Percentiles rank a stretch among this genome's conserved stretches.
Conservation (phyloP, 1,140 invertebrate genomes). For the Megalonaias nervosa region DNA sequence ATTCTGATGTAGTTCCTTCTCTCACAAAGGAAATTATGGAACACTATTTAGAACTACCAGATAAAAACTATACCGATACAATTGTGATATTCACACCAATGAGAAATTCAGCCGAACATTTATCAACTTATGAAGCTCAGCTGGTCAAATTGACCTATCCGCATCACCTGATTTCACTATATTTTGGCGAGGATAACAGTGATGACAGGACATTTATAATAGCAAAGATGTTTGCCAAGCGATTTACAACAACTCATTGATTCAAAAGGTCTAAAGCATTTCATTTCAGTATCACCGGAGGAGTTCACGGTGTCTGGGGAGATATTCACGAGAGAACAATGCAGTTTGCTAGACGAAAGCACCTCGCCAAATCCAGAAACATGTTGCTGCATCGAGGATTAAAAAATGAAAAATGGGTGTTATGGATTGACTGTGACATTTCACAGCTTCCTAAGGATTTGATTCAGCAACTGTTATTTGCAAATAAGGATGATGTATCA, state of each 20-base stretch:
- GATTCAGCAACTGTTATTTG: conserved; percentile 60
- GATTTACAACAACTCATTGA: conserved; percentile 43
- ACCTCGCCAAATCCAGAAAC: conserved; percentile 62
- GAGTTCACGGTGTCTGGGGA: conserved; percentile 45
- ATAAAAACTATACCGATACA: conserved; percentile 30
- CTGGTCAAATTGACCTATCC: conserved; percentile 60
- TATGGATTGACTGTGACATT: conserved; percentile 67
- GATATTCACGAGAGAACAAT: conserved; percentile 41
- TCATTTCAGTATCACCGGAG: conserved; percentile 50
- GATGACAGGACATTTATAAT: conserved; percentile 51
- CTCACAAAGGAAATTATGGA: conserved; percentile 40
- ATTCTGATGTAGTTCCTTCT: conserved; percentile 44
- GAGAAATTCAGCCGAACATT: conserved; percentile 50
- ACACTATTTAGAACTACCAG: conserved; percentile 36
- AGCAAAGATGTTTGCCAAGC: conserved; percentile 39
- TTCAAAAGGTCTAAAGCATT: conserved; percentile 45
- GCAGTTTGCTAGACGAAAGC: conserved; percentile 53
- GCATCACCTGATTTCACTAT: conserved; percentile 57
- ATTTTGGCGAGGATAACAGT: conserved; percentile 66
- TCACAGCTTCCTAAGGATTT: conserved; percentile 53
- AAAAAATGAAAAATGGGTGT: conserved; percentile 53
- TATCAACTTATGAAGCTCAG: conserved; percentile 45
- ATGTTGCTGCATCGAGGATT: conserved; percentile 47
- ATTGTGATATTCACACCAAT: conserved; percentile 65
- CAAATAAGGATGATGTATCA: conserved; percentile 56